phyloP scores from a whole-genome alignment of 92 coral and sea anemone species.

The Epizoanthus rinbou region DNA sequence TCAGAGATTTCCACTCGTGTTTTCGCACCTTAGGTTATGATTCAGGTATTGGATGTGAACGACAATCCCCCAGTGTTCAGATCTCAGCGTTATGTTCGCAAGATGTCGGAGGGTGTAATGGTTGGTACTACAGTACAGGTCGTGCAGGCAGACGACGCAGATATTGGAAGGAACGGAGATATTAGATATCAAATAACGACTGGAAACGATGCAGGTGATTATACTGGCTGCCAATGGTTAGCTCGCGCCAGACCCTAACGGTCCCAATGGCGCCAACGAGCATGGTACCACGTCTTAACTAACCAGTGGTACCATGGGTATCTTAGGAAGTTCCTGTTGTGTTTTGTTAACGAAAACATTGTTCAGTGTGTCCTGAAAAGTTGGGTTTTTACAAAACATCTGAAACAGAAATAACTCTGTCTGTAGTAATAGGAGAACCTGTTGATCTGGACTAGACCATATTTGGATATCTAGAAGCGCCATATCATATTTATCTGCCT shows the following conservation, averaged over 20 bases:
- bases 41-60: conserved; percentile 78
- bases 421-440: too few species aligned
- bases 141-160: conserved; percentile 80
- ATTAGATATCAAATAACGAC: conserved; percentile 68
- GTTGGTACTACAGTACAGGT: conserved; percentile 73
- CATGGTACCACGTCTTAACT: background rate
- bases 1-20: too few species aligned
- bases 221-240: background rate
- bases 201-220: conserved; percentile 76
- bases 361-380: too few species aligned
- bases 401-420: too few species aligned
- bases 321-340: background rate
- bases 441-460: too few species aligned
- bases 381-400: too few species aligned
- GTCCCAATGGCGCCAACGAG: background rate
- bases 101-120: conserved; percentile 78
- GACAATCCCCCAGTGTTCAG: conserved; percentile 90
- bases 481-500: too few species aligned
- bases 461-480: too few species aligned
- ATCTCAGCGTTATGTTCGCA: conserved; percentile 70
- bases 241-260: background rate
- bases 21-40: conserved; percentile 37
- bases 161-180: conserved; percentile 75
- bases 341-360: too few species aligned
- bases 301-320: too few species aligned